phyloP scores from a whole-genome alignment of 2,888 invertebrate genomes.

The Scaptomyza cyrtandrae region DNA sequence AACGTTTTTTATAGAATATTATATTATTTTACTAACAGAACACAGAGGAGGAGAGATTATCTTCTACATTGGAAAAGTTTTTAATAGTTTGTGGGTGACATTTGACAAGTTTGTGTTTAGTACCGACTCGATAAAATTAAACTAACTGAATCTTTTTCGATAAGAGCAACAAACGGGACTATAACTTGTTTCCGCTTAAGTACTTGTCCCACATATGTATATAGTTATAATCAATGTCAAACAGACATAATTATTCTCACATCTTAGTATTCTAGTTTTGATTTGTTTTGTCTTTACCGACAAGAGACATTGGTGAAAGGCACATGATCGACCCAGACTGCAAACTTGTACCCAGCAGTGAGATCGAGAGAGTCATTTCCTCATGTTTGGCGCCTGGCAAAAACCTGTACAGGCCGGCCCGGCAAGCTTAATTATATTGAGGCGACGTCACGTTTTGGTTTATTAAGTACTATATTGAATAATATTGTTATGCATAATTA shows the following conservation, averaged over 20 bases:
- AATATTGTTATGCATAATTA: conserved; percentile 41
- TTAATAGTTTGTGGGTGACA: too few species aligned
- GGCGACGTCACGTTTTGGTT: conserved; percentile 48
- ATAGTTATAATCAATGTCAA: not conserved
- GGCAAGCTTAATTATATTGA: not conserved
- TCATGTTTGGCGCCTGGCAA: conserved; percentile 36
- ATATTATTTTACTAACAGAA: not conserved
- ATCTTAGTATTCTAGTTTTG: conserved; percentile 27
- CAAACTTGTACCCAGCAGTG: not conserved
- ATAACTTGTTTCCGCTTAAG: conserved; percentile 11
- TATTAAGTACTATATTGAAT: conserved; percentile 35
- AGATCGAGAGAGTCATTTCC: conserved; percentile 24
- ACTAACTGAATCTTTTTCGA: too few species aligned
- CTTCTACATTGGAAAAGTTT: not conserved
- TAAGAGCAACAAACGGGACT: too few species aligned
- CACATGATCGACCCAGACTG: not conserved
- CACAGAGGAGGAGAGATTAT: not conserved
- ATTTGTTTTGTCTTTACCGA: conserved; percentile 34
- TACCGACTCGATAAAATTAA: too few species aligned
- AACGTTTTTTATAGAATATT: not conserved
- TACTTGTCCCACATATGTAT: not conserved
- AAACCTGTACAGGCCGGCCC: not conserved
- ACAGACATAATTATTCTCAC: conserved; percentile 19
- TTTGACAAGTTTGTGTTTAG: too few species aligned
- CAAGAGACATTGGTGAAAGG: conserved; percentile 6